Evolutionary conservation across 2,113 vertebrate genomes (phyloP), one percentile per base, ranked within the genome.

Genomic region (Lycaon pictus): DNA sequence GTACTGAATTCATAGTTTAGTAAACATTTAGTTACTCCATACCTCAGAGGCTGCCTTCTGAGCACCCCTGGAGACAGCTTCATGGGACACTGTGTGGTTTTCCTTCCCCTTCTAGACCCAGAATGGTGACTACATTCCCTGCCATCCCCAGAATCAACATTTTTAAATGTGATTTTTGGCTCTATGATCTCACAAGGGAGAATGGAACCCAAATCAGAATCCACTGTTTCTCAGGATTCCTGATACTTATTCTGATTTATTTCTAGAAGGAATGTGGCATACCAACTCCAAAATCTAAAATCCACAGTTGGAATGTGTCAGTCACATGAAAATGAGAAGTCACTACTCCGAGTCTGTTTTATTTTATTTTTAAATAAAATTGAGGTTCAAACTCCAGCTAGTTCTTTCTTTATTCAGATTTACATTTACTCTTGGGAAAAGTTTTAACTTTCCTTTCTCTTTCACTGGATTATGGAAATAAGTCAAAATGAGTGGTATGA

Each of bases 281-380:
- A 23, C 67, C 23, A 87, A 15, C 67, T 69, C 53, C 53, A 82
- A 37, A 23, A 16, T 62, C 48, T 62, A 51, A 77, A 65, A 51
- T 56, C 65, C 37, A 32, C 27, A 51, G 37, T 67, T 89, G 62
- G 87, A 79, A 79, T 29, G 29, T 56, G 5, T 74, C 74, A 29
- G 9, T 94, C 65, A 37, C 7, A 0, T 11, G 29, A 37, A 56
- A 92, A 37, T 20, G 60, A 29, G 71, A 88, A 77, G 88, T 79
- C 77, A n/a, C 48, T 71, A 51, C 84, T 74, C 69, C n/a, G 22
- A 71, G 79, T 93, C 71, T 91, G 20, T 55, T 77, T 86, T 48
- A 48, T 67, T 82, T 81, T 80, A 43, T 43, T 43, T 43, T 97
- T 86, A 79, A 95, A 69, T 13, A 82, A 94, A 92, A 51, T 35